These are phyloP conservation scores for Conus betulinus DNA, from an alignment of 1,140 invertebrate species.

Conservation along the genomic window DNA sequence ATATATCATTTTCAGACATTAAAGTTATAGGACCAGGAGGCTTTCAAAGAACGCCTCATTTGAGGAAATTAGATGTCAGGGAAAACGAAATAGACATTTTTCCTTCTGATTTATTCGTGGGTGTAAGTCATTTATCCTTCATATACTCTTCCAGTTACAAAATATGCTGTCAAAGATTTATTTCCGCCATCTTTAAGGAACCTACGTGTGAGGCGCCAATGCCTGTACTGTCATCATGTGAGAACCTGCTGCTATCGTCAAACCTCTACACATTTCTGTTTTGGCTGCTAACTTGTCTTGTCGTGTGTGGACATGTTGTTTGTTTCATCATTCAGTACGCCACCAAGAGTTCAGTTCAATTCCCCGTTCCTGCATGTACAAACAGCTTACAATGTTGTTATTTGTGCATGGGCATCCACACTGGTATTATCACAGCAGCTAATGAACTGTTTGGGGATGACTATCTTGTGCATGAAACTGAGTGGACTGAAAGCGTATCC, in stretches of 20 bases:
- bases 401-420: slow-evolving; percentile 32
- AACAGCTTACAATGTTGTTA: slow-evolving; percentile 43
- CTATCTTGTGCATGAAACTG: too few relatives aligned
- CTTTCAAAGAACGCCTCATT: not conserved
- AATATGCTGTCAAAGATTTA: not conserved
- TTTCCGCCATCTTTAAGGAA: not conserved
- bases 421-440: not conserved
- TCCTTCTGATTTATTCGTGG: not conserved
- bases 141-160: not conserved
- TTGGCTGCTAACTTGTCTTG: slow-evolving; percentile 45
- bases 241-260: slow-evolving; percentile 47
- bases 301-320: slow-evolving; percentile 49
- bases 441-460: too few relatives aligned
- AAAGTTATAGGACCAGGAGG: not conserved
- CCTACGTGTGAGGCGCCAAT: not conserved
- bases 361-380: slow-evolving; percentile 38
- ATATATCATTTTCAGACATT: not conserved
- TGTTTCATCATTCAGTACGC: slow-evolving; percentile 29
- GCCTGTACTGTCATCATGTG: slow-evolving; percentile 41
- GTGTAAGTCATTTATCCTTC: not conserved
- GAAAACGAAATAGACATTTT: not conserved
- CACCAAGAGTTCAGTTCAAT: not conserved
- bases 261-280: slow-evolving; percentile 38
- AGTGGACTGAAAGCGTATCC: too few relatives aligned
- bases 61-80: not conserved